Conservation (phyloP, 2,888 invertebrate species). For the Timema cristinae region DNA sequence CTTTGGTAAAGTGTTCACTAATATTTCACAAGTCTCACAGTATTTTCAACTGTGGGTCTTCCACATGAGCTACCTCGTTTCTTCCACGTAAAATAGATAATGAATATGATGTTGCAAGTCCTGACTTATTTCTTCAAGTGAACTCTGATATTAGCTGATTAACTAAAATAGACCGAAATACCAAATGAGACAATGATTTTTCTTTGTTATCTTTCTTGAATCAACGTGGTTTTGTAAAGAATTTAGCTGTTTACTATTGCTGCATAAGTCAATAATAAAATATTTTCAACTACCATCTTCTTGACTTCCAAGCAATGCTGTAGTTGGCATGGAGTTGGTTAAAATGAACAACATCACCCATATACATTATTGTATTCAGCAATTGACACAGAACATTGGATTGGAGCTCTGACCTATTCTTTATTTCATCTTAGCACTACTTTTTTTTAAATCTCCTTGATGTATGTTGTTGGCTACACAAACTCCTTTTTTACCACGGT, state of each 20-base stretch:
- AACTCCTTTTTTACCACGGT: constrained; percentile 36
- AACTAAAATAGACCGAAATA: constrained; percentile 28
- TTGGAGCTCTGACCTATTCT: constrained; percentile 32
- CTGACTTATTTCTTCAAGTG: constrained; percentile 16
- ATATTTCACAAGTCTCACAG: constrained; percentile 16
- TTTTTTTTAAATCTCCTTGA: constrained; percentile 29
- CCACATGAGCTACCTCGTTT: too few relatives aligned
- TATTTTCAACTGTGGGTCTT: not conserved
- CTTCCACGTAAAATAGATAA: constrained; percentile 16
- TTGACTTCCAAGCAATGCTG: constrained; percentile 36
- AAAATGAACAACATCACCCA: constrained; percentile 39
- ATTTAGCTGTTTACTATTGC: constrained; percentile 34
- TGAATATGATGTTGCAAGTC: constrained; percentile 24
- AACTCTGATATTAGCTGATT: constrained; percentile 27
- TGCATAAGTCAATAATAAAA: constrained; percentile 38
- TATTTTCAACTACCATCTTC: constrained; percentile 39
- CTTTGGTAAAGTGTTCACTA: constrained; percentile 26
- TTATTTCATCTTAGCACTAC: constrained; percentile 34
- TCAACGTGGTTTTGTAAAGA: constrained; percentile 28
- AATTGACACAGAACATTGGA: constrained; percentile 34
- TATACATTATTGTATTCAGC: constrained; percentile 37
- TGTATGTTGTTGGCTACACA: constrained; percentile 34
- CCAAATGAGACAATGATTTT: constrained; percentile 22
- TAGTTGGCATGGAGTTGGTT: constrained; percentile 37
- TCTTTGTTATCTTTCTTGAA: constrained; percentile 22